Base-by-base conservation (phyloP, 53 echinoderm and acorn worm genomes). In the Holothuria scabra region DNA sequence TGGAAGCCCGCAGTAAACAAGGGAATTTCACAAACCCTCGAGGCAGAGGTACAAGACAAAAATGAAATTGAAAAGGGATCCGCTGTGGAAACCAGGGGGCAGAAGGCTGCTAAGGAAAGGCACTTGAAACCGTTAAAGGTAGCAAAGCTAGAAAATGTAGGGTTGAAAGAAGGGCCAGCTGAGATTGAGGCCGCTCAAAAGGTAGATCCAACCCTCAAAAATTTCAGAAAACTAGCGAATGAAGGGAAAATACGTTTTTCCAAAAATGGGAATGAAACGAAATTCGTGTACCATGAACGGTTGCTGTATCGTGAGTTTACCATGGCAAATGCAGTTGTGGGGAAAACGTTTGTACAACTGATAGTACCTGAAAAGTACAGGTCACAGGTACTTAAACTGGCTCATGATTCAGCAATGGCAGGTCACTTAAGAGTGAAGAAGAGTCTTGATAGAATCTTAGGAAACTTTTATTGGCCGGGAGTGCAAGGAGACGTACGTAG, bases 381-480 rank as follows among this genome's bases (percentile, higher is more conserved):
- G 31, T 18, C 46, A 1, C 16, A 61, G 55, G 88, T 88, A 14
- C 66, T 88, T 26, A 56, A 83, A 20, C 59, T 87, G 28, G 88
- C 83, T 16, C 88, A 87, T 22, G 87, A 87, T 55, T 81, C 71
- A 28, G 56, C 87, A 20, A 55, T 87, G 80, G 81, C 81, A 37
- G 82, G 87, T 20, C 88, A 87, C 38, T 38, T 88, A 5, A 28
- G 72, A 19, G 76, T 60, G 28, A 88, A 83, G 76, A 88, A 88
- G 28, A 88, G 55, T 1, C 26, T 21, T 9, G 76, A 83, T 64
- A 37, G 84, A 18, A 65, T 83, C 19, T 22, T 74, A 22, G 62
- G 60, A 52, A 83, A 83, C 33, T 83, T 83, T 41, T 88, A 83
- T 46, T 88, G 83, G 76, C 83, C 88, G 34, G 88, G 82, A 13